Evolutionary conservation across 2,113 vertebrate species (phyloP), one percentile per base, ranked within the genome.

Genomic region (Aptenodytes patagonicus): DNA sequence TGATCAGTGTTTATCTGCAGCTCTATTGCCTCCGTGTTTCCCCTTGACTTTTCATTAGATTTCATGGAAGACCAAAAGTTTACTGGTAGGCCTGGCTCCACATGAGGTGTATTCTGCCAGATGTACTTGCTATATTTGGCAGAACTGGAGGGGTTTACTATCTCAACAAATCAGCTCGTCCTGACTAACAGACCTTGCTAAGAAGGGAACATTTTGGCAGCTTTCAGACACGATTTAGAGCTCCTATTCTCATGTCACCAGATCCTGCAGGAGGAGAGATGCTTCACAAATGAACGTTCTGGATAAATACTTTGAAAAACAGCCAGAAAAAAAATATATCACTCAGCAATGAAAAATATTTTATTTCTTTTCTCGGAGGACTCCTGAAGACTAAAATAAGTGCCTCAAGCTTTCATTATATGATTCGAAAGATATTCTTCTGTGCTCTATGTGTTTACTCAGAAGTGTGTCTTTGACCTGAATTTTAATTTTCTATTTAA

Each of bases 171-270:
- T 85, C 90, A 87, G 68, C 87, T 97, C 70, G 31, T 91, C 78
- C 83, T 82, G 58, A 81, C 46, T 89, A 72, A 81, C 40, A 90
- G 80, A 81, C 76, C 61, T 96, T 82, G 32, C 81, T 87, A 79
- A 95, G 95, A 95, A 91, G 80, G 90, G 73, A 96, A 95, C 82
- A 92, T 96, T 95, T 89, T 97, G 90, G 88, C 68, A 97, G 69
- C 92, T 94, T 97, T 96, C 93, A 17, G 87, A 42, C 47, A 17
- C 62, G 38, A 88, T 86, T 88, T 80, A 84, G 87, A 94, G 26
- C 92, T 91, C 51, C 38, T 96, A 7, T 92, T 82, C 44, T 92
- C 82, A 44, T 8, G 9, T 94, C 32, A 68, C 57, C 87, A 94
- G 82, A 42, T 79, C 73, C 84, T 92, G 46, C 61, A 96, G 92